Base-by-base conservation (phyloP, 1,140 invertebrate genomes). In the Platyscapa corneri region DNA sequence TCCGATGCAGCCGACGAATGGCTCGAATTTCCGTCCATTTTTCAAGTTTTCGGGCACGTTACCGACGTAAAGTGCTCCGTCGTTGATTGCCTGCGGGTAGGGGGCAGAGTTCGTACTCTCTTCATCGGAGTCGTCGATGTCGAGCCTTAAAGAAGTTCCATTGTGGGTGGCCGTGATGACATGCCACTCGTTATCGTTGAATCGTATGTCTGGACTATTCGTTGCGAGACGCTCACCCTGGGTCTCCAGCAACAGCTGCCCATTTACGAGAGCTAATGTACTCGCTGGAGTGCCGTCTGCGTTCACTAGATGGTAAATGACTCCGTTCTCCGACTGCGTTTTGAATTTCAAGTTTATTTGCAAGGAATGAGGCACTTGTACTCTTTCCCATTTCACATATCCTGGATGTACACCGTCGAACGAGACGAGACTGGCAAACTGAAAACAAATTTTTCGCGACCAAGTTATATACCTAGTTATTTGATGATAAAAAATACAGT, bases 131-230 rank as follows among this genome's bases (percentile, higher is more conserved):
- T 99, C 98, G 90, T 99, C 98, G 37, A 98, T 96, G 78, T 97
- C 96, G 3, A 99, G 94, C 30, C 95, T 90, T 72, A 97, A 92
- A 79, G 94, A 92, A 34, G 92, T 93, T 74, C 93, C 89, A 91
- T 95, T 95, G 88, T 97, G 96, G 1, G 95, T 96, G 0, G 98
- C 96, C 0, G 97, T 97, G 0, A 99, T 96, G 12, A 98, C 97
- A 92, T 99, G 98, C 97, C 98, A 99, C 83, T 97, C 95, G 53
- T 96, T 96, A 92, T 99, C 98, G 90, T 98, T 97, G 91, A 97
- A 98, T 74, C 92, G 93, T 2, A 93, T 95, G 37, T 94, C 94
- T 3, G 95, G 92, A 16, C 94, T 94, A 0, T 95, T 95, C 0
- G 93, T 93, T 34, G 93, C 94, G 32, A 96, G 90, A 85, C 94